phyloP scores from a whole-genome alignment of 2,888 invertebrate species.

The Dicycla oo region DNA sequence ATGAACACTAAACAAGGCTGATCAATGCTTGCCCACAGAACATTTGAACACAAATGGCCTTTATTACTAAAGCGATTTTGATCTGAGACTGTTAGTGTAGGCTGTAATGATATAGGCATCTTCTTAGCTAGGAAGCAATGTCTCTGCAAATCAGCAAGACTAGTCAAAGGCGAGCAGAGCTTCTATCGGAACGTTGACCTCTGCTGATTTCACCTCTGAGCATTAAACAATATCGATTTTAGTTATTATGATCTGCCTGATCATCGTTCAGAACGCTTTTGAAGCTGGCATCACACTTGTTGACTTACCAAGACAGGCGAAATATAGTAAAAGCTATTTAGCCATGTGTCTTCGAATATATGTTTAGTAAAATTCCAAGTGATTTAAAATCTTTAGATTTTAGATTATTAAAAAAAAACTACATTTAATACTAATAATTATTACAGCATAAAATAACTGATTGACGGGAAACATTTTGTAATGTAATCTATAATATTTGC shows the following conservation, averaged over 20 bases:
- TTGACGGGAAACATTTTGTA: no score
- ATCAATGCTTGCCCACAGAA: neutral
- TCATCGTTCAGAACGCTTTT: constrained; percentile 12
- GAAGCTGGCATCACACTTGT: no score
- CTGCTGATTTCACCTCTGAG: neutral
- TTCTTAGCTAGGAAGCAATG: neutral
- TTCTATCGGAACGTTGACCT: constrained; percentile 6
- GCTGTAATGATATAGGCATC: neutral
- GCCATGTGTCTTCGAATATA: no score
- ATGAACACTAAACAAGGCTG: constrained; percentile 10
- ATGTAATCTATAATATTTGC: no score
- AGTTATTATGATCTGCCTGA: neutral
- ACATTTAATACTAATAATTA: no score
- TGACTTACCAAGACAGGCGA: no score
- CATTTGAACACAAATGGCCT: neutral
- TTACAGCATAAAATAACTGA: no score
- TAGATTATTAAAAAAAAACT: no score
- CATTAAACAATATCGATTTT: neutral
- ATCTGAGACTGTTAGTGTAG: neutral
- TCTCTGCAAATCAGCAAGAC: neutral
- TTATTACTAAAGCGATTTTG: neutral
- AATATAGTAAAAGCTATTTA: no score
- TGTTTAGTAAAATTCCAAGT: no score
- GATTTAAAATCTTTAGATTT: no score
- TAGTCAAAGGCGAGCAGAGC: neutral